phyloP scores from a whole-genome alignment of 1,140 invertebrate species.

The Bombus waltoni region DNA sequence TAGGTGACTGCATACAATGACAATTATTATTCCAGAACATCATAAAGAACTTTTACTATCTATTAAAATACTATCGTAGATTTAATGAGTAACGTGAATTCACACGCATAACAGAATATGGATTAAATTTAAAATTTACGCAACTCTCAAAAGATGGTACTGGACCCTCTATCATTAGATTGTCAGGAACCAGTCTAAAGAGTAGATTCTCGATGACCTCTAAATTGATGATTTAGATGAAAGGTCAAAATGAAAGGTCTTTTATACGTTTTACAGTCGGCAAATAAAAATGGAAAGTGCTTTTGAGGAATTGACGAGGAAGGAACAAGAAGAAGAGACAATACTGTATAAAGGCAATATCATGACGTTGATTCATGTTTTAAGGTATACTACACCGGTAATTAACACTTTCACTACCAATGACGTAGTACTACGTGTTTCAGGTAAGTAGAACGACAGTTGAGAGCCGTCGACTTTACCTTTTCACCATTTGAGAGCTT shows the following conservation, averaged over 20 bases:
- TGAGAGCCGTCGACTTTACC: not conserved
- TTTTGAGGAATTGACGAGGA: not conserved
- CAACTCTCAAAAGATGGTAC: not conserved
- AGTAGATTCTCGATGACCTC: not conserved
- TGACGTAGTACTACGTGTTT: not conserved
- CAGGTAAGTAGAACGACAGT: not conserved
- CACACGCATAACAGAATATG: no score
- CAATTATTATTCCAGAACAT: no score
- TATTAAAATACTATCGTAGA: no score
- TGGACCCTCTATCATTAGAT: not conserved
- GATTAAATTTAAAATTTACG: not conserved
- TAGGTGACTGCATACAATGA: no score
- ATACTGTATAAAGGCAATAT: not conserved
- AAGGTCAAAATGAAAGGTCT: not conserved
- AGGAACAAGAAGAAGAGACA: not conserved
- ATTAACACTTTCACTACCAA: slow-evolving; percentile 29
- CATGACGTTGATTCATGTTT: not conserved
- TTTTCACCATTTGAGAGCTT: slow-evolving; percentile 7
- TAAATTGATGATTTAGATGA: not conserved
- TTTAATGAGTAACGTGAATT: no score
- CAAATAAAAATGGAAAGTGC: not conserved
- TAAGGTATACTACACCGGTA: not conserved
- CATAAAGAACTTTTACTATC: no score
- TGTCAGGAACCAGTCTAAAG: not conserved
- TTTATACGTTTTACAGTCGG: not conserved